Evolutionary conservation across 2,113 vertebrate genomes (phyloP).

Genomic region (Nerophis lumbriciformis): DNA sequence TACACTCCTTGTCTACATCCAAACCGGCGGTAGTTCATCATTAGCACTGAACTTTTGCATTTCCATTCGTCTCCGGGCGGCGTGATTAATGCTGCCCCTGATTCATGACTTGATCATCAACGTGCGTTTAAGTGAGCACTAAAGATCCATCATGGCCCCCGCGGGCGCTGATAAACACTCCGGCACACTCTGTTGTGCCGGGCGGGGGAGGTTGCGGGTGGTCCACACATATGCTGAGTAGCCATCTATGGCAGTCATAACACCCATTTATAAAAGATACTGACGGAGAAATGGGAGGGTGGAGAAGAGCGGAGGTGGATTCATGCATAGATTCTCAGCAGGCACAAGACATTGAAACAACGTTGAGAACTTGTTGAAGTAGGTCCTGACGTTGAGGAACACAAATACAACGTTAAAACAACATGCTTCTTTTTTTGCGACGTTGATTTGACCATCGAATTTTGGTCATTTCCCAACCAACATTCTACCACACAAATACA

Average conservation of each 20-base stretch:
- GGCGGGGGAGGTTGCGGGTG: conserved; percentile 38
- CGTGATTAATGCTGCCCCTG: conserved; percentile 95
- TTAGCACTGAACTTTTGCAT: conserved; percentile 92
- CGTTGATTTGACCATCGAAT: no score
- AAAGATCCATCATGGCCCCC: conserved; percentile 70
- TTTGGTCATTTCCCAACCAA: no score
- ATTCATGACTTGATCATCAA: conserved; percentile 98
- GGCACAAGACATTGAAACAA: no score
- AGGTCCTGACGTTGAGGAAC: no score
- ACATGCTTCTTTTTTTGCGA: no score
- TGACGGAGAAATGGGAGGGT: background rate
- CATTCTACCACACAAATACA: no score
- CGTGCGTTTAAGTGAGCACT: conserved; percentile 87
- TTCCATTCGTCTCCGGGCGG: conserved; percentile 94
- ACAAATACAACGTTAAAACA: no score
- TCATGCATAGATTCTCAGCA: no score
- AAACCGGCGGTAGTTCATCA: conserved; percentile 99
- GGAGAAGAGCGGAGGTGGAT: no score
- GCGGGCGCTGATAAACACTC: conserved; percentile 47
- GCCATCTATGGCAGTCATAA: conserved; percentile 49
- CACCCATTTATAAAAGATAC: conserved; percentile 48
- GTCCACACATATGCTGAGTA: conserved; percentile 54
- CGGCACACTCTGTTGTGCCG: conserved; percentile 35
- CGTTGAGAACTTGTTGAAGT: no score
- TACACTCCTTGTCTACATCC: conserved; percentile 89